Conservation (phyloP, 2,113 vertebrate genomes). For the Xyrauchen texanus region DNA sequence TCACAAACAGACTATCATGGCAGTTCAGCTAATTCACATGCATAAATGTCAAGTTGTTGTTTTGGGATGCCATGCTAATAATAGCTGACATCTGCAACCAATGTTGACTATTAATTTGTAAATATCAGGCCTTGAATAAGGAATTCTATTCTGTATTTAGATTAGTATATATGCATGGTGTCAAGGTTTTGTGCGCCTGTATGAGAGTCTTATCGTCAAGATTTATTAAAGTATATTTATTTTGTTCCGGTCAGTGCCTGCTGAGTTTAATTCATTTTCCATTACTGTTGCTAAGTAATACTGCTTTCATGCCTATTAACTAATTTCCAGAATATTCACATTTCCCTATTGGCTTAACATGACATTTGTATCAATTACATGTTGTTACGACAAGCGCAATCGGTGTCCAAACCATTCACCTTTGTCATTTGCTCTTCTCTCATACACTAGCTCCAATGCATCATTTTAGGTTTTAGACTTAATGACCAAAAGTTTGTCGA, state of each 20-base stretch:
- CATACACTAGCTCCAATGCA: too few relatives aligned
- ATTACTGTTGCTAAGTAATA: neutral
- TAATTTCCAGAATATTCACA: slow-evolving; percentile 4
- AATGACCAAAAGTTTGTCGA: too few relatives aligned
- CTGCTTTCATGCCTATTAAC: neutral
- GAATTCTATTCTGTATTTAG: neutral
- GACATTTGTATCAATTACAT: slow-evolving; percentile 31
- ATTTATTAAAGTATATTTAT: neutral
- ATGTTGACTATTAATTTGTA: slow-evolving; percentile 51
- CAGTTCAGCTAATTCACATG: slow-evolving; percentile 54
- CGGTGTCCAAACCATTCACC: too few relatives aligned
- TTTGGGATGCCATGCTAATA: slow-evolving; percentile 37
- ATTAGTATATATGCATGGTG: neutral
- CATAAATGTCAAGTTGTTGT: slow-evolving; percentile 65
- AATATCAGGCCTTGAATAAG: slow-evolving; percentile 39
- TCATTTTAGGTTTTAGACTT: too few relatives aligned
- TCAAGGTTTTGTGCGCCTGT: neutral
- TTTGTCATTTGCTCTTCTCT: too few relatives aligned
- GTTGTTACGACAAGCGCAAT: neutral
- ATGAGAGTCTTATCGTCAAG: neutral
- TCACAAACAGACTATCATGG: slow-evolving; percentile 35
- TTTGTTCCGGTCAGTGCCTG: neutral
- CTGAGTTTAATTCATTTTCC: slow-evolving; percentile 1
- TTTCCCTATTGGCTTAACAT: slow-evolving; percentile 21
- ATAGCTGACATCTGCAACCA: slow-evolving; percentile 48